phyloP scores from a whole-genome alignment of 1,140 invertebrate genomes.

The Drosophila ogumai region DNA sequence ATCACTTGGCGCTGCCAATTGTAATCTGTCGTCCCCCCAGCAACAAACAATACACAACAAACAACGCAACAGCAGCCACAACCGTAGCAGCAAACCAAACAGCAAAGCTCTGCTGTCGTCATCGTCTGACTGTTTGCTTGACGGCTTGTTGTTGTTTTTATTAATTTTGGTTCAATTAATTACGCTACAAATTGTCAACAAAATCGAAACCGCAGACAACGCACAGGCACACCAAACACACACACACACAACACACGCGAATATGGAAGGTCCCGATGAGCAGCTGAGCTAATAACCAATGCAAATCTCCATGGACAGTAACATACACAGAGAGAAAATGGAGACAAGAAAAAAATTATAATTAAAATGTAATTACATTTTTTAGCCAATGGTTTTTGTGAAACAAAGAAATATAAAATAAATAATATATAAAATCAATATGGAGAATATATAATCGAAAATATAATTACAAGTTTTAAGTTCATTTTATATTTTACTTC shows the following conservation, averaged over 20 bases:
- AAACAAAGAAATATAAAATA: background rate
- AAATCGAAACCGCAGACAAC: slow-evolving; percentile 63
- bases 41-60: slow-evolving; percentile 15
- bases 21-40: slow-evolving; percentile 55
- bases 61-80: slow-evolving; percentile 14
- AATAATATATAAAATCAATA: too few relatives aligned
- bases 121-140: slow-evolving; percentile 38
- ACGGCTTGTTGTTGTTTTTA: slow-evolving; percentile 62
- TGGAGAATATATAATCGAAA: too few relatives aligned
- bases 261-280: slow-evolving; percentile 30
- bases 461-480: too few relatives aligned
- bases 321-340: slow-evolving; percentile 25
- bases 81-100: slow-evolving; percentile 13
- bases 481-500: background rate
- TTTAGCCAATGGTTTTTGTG: background rate
- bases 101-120: slow-evolving; percentile 52
- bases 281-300: slow-evolving; percentile 71
- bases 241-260: background rate
- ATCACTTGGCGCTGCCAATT: slow-evolving; percentile 69
- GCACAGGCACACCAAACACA: slow-evolving; percentile 11
- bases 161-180: slow-evolving; percentile 79
- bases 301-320: slow-evolving; percentile 71
- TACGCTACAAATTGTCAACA: slow-evolving; percentile 80
- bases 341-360: background rate
- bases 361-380: background rate